Percentiles rank a stretch among this genome's conserved stretches.
These are phyloP conservation scores for Andrena cerasifolii DNA, from an alignment of 1,140 invertebrate genomes.

Conservation along the genomic window DNA sequence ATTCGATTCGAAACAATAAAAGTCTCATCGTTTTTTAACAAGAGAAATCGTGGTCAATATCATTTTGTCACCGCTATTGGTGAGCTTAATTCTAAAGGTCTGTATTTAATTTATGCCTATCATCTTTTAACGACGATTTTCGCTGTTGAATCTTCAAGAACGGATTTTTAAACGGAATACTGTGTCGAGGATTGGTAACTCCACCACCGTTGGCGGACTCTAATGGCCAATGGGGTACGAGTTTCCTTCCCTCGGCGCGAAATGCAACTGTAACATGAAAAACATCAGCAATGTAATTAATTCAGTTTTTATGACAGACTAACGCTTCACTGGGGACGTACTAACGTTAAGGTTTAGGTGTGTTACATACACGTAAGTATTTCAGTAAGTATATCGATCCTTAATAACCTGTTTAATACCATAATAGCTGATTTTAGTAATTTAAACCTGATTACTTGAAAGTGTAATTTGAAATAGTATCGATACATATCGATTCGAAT, in stretches of 20 bases:
- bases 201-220: constrained; percentile 79
- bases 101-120: too few relatives aligned
- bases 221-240: constrained; percentile 78
- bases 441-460: background rate
- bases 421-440: background rate
- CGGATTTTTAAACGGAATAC: constrained; percentile 36
- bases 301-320: background rate
- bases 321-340: background rate
- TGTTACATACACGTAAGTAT: constrained; percentile 9
- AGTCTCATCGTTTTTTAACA: too few relatives aligned
- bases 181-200: constrained; percentile 78
- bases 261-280: constrained; percentile 36
- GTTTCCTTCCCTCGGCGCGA: constrained; percentile 76
- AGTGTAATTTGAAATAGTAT: background rate
- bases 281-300: background rate
- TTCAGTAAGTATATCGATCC: constrained; percentile 17
- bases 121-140: too few relatives aligned
- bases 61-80: too few relatives aligned
- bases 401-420: background rate
- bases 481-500: background rate
- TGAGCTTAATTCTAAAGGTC: too few relatives aligned
- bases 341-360: too few relatives aligned
- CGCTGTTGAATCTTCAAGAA: background rate
- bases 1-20: background rate
- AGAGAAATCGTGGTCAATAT: too few relatives aligned